A percentile compares a stretch with the other conserved stretches of the same genome.
These are phyloP conservation scores for Drosophila lacertosa DNA, from an alignment of 1,140 invertebrate genomes.

Conservation along the genomic window DNA sequence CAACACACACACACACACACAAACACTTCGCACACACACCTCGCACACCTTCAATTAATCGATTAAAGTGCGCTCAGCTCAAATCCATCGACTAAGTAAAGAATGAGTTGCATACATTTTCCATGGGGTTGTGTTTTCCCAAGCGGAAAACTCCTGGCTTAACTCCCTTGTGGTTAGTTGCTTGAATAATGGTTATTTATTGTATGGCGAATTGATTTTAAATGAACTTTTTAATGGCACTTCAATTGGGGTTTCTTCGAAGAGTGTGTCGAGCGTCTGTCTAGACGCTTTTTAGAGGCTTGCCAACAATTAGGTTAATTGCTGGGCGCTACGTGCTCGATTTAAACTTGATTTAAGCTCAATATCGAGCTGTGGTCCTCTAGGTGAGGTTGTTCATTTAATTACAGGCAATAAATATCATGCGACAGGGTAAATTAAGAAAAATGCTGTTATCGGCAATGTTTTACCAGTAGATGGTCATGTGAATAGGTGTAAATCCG, in stretches of 20 bases:
- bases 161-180: conserved; percentile 11
- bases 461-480: too few relatives aligned
- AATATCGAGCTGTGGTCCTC: background rate
- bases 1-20: too few relatives aligned
- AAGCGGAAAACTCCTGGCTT: too few relatives aligned
- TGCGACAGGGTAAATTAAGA: background rate
- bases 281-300: conserved; percentile 38
- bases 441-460: background rate
- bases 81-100: conserved; percentile 45
- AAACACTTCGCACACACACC: too few relatives aligned
- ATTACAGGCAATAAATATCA: background rate
- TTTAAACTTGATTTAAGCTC: background rate
- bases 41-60: conserved; percentile 23
- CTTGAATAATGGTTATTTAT: conserved; percentile 46
- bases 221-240: conserved; percentile 37
- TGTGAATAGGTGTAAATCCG: background rate
- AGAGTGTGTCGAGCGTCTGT: conserved; percentile 19
- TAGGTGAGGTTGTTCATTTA: background rate
- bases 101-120: conserved; percentile 33
- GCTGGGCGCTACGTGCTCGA: background rate
- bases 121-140: background rate
- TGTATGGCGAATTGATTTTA: conserved; percentile 51
- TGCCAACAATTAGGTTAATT: conserved; percentile 56
- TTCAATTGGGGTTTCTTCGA: conserved; percentile 2
- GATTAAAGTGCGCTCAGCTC: conserved; percentile 52